Conservation (phyloP, 1,140 invertebrate genomes). For the Papilio dardanus region DNA sequence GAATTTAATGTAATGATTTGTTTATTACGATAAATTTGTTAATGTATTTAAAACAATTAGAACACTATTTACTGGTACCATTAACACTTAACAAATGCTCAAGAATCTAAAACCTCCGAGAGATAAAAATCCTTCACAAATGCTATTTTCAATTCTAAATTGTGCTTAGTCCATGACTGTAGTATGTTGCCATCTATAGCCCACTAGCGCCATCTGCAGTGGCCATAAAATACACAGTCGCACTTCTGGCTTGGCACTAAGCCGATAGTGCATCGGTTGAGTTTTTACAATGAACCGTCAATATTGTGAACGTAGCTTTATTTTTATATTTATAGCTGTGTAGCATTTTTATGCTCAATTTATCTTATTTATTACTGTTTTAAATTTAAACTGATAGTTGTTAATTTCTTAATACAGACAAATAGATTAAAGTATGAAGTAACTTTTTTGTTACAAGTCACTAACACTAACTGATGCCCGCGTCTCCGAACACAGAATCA, state of each 20-base stretch:
- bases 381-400: neutral
- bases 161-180: conserved; percentile 19
- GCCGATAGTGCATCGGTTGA: conserved; percentile 47
- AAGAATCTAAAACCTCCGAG: neutral
- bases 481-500: too few species aligned
- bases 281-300: conserved; percentile 51
- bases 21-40: too few species aligned
- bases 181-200: conserved; percentile 34
- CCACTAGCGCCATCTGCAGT: conserved; percentile 51
- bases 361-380: conserved; percentile 20
- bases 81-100: neutral
- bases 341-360: neutral
- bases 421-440: too few species aligned
- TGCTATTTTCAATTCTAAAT: conserved; percentile 30
- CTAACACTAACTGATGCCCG: too few species aligned
- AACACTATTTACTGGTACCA: neutral
- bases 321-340: conserved; percentile 39
- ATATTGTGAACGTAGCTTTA: conserved; percentile 37
- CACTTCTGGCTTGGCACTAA: conserved; percentile 57
- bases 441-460: too few species aligned
- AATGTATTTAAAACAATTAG: too few species aligned
- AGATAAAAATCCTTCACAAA: neutral
- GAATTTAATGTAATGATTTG: too few species aligned
- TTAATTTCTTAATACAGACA: neutral
- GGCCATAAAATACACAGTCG: conserved; percentile 54